Base-by-base conservation (phyloP, 2,113 vertebrate genomes). In the Sorex araneus region DNA sequence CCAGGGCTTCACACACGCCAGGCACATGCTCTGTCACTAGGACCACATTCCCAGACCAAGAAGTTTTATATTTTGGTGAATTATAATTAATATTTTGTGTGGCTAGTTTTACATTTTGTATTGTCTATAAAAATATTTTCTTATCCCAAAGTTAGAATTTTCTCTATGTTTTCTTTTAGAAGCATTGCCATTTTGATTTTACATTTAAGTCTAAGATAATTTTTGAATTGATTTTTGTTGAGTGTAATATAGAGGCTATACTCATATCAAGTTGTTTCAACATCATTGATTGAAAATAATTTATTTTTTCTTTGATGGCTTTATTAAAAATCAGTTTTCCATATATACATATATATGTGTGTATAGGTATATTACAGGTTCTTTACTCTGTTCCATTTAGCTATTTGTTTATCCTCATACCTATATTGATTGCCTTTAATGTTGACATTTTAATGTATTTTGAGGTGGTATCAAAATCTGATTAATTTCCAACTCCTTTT, bases 201-300 rank as follows among this genome's bases (percentile, higher is more conserved):
- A 63, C 23, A 87, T 57, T 69, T 81, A 54, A n/a, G 23, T 84
- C 54, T 87, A 8, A 18, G 11, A 54, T 88, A 36, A 43, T 70
- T 84, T 92, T 92, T 77, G n/a, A 89, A 63, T 94, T 91, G 45
- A 81, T 36, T 90, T 93, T 95, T 81, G 13, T 79, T 27, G 57
- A 0, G 23, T 76, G 0, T 50, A 77, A 85, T 32, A 40, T 45
- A 70, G 45, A 2, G 28, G 3, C 71, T 27, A 2, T 74, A 1
- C 10, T 32, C 84, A 15, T 66, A 54, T 89, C 70, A 23, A 82
- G 11, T 66, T 77, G 25, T 63, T 83, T 18, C 34, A 73, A 54
- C 7, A 2, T 25, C 54, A 32, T 34, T 75, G 67, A 30, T 77
- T 40, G 47, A 69, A 63, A 79, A 74, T n/a, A 63, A 30, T 85